phyloP scores from a whole-genome alignment of 2,113 vertebrate species.

The Sciurus niger region DNA sequence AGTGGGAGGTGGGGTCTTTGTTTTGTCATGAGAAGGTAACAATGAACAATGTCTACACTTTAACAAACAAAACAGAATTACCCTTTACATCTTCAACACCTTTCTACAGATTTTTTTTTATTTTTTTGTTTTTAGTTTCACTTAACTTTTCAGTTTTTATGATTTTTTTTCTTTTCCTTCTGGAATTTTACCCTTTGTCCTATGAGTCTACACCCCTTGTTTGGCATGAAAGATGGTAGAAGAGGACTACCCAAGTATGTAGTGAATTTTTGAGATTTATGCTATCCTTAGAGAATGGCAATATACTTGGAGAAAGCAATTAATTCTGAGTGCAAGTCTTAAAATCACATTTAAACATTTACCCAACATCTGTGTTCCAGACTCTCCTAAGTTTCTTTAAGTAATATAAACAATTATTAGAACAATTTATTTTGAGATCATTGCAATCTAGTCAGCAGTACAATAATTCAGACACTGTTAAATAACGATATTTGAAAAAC shows the following conservation, averaged over 20 bases:
- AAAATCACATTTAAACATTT: conserved; percentile 33
- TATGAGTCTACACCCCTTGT: background rate
- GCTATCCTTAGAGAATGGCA: background rate
- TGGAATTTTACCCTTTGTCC: background rate
- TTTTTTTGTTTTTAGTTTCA: no score
- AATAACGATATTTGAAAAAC: conserved; percentile 32
- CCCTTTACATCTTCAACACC: background rate
- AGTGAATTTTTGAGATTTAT: background rate
- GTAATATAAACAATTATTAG: background rate
- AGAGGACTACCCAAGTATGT: background rate
- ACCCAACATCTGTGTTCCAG: background rate
- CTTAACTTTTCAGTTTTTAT: background rate
- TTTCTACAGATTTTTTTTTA: background rate
- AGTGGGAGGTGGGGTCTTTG: no score
- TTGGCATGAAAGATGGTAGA: background rate
- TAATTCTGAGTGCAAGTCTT: background rate
- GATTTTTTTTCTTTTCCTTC: background rate
- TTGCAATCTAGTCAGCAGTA: background rate
- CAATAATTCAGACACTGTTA: conserved; percentile 48
- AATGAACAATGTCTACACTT: background rate
- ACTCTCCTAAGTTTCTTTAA: background rate
- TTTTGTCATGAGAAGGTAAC: background rate
- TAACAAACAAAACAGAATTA: background rate
- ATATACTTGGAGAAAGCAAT: background rate
- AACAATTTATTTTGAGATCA: conserved; percentile 34